A percentile compares a stretch with the other conserved stretches of the same genome.
phyloP scores from a whole-genome alignment of 2,888 invertebrate species.

The Xestobium rufovillosum region DNA sequence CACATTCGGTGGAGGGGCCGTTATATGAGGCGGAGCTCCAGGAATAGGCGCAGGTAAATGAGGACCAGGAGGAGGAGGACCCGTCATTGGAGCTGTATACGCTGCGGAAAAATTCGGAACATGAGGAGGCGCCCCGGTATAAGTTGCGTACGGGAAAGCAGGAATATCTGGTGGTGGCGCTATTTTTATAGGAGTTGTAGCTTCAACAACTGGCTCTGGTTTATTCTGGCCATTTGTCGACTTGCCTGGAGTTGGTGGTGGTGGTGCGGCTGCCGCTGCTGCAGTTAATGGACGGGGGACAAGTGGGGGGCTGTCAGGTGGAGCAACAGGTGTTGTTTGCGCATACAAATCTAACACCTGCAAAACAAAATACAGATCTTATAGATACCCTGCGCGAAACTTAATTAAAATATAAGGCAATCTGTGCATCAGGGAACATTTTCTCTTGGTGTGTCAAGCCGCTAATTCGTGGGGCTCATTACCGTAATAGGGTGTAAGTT shows the following conservation, averaged over 20 bases:
- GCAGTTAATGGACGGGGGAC: constrained; percentile 24
- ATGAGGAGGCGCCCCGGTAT: constrained; percentile 33
- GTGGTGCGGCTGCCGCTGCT: constrained; percentile 22
- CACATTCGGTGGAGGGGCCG: constrained; percentile 33
- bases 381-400: constrained; percentile 1
- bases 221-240: constrained; percentile 52
- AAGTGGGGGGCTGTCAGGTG: constrained; percentile 63
- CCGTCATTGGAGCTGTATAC: constrained; percentile 4
- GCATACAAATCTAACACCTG: constrained; percentile 76
- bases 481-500: too few species aligned
- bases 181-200: constrained; percentile 27
- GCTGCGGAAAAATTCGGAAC: constrained; percentile 15
- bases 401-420: too few species aligned
- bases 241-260: constrained; percentile 28
- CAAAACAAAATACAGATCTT: constrained; percentile 43
- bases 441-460: constrained; percentile 1
- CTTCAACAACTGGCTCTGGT: constrained; percentile 28
- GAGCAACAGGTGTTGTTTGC: constrained; percentile 55
- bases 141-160: constrained; percentile 37
- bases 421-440: background rate
- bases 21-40: constrained; percentile 42
- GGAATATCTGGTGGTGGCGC: constrained; percentile 35
- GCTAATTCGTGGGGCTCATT: too few species aligned
- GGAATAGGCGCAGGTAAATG: constrained; percentile 37
- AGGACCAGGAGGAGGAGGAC: constrained; percentile 24